Conservation (phyloP, 2,113 vertebrate genomes). For the Dermatemys mawii region DNA sequence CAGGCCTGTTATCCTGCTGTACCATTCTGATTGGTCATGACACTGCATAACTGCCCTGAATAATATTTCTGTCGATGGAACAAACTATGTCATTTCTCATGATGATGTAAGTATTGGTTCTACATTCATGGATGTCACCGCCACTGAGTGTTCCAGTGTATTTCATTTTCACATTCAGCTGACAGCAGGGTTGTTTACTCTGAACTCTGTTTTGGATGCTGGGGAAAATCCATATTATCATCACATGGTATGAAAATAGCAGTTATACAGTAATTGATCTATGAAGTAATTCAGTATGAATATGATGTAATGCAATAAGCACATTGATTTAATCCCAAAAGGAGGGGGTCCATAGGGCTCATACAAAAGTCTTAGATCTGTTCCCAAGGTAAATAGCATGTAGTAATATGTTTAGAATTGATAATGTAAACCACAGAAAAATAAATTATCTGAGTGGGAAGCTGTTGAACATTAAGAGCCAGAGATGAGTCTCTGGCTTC, state of each 20-base stretch:
- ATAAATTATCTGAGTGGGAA: not conserved
- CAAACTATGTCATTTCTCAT: not conserved
- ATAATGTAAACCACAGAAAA: slow-evolving; percentile 37
- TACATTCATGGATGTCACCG: not conserved
- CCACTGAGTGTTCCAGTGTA: slow-evolving; percentile 18
- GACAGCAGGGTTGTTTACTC: not conserved
- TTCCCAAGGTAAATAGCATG: slow-evolving; percentile 37
- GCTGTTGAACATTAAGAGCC: not conserved
- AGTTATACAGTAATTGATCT: slow-evolving; percentile 39
- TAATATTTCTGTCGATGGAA: not conserved
- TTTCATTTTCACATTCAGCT: slow-evolving; percentile 34
- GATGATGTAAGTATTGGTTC: not conserved
- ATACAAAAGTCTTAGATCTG: slow-evolving; percentile 17
- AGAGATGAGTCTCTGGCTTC: not conserved
- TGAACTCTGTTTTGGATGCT: not conserved
- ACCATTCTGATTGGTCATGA: not conserved
- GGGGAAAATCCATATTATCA: slow-evolving; percentile 39
- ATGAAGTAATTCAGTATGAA: slow-evolving; percentile 53
- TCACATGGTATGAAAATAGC: not conserved
- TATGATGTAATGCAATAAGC: slow-evolving; percentile 41
- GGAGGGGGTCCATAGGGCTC: not conserved
- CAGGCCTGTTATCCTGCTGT: not conserved
- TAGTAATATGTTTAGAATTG: slow-evolving; percentile 50
- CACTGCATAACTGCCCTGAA: accelerated
- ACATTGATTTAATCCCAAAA: slow-evolving; percentile 25